Evolutionary conservation across 2,888 invertebrate genomes (phyloP).

Genomic region (Heteropelma amictum): DNA sequence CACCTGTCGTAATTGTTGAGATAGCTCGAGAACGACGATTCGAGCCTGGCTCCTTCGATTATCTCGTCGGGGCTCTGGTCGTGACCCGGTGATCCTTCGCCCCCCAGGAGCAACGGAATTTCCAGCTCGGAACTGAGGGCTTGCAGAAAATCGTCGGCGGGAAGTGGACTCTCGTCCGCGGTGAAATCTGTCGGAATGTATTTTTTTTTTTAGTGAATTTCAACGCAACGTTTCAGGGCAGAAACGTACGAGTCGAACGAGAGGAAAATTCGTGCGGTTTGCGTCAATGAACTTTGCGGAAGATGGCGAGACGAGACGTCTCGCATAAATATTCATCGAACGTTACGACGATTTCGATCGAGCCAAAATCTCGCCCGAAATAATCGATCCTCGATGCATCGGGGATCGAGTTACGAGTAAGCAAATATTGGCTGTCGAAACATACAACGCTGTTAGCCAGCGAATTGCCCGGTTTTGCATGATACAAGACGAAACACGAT

Average conservation of each 20-base stretch:
- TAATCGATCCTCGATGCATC: too few relatives aligned
- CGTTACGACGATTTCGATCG: too few relatives aligned
- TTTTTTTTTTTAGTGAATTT: not conserved
- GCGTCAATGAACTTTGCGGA: constrained; percentile 65
- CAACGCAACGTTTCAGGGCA: not conserved
- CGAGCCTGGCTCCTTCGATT: constrained; percentile 62
- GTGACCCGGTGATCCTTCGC: constrained; percentile 61
- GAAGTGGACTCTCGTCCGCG: constrained; percentile 65
- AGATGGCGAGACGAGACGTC: constrained; percentile 56
- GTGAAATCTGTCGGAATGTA: not conserved
- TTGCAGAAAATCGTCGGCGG: constrained; percentile 71
- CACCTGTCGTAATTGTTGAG: constrained; percentile 60
- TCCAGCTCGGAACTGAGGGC: constrained; percentile 70
- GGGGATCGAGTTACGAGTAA: too few relatives aligned
- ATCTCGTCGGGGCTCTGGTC: constrained; percentile 68
- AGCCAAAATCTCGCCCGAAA: too few relatives aligned
- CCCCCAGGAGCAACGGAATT: constrained; percentile 66
- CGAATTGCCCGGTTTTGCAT: too few relatives aligned
- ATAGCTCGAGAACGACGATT: constrained; percentile 36
- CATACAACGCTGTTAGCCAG: too few relatives aligned
- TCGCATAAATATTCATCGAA: too few relatives aligned
- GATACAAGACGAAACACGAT: constrained; percentile 10
- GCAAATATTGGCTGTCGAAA: too few relatives aligned
- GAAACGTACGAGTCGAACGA: constrained; percentile 36
- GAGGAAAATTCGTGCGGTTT: constrained; percentile 57